phyloP scores from a whole-genome alignment of 2,113 vertebrate genomes.

The Ibidorhyncha struthersii region DNA sequence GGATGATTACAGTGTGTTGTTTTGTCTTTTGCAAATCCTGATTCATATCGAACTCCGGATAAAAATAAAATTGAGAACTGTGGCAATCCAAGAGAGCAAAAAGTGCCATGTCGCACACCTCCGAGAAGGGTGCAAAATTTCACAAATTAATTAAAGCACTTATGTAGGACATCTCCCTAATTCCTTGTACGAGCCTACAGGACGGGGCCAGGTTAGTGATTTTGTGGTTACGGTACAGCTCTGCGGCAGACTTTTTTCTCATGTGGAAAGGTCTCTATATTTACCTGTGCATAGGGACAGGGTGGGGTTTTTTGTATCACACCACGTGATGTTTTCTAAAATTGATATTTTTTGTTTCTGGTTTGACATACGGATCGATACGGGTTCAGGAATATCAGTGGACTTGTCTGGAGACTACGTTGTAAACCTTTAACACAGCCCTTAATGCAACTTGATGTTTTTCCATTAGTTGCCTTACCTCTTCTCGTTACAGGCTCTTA shows the following conservation, averaged over 20 bases:
- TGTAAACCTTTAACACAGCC: not conserved
- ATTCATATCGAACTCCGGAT: constrained; percentile 48
- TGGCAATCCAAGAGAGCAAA: not conserved
- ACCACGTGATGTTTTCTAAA: not conserved
- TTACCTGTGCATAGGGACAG: not conserved
- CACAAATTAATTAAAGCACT: not conserved
- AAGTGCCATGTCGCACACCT: not conserved
- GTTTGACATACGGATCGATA: not conserved
- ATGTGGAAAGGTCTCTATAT: rapidly evolving
- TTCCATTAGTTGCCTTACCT: not conserved
- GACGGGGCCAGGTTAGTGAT: not conserved
- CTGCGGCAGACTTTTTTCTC: not conserved
- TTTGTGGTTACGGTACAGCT: not conserved
- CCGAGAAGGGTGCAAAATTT: not conserved
- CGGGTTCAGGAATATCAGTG: not conserved
- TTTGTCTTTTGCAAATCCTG: constrained; percentile 65
- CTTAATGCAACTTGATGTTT: constrained; percentile 7
- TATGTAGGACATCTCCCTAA: not conserved
- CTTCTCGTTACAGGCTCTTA: not conserved
- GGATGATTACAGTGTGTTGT: constrained; percentile 43
- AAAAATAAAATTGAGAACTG: constrained; percentile 52
- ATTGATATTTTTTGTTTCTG: not conserved
- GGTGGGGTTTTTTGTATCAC: not conserved
- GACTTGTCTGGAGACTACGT: not conserved
- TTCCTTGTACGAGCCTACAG: not conserved